phyloP scores from a whole-genome alignment of 2,888 invertebrate species.

The Ypsolopha scabrella region DNA sequence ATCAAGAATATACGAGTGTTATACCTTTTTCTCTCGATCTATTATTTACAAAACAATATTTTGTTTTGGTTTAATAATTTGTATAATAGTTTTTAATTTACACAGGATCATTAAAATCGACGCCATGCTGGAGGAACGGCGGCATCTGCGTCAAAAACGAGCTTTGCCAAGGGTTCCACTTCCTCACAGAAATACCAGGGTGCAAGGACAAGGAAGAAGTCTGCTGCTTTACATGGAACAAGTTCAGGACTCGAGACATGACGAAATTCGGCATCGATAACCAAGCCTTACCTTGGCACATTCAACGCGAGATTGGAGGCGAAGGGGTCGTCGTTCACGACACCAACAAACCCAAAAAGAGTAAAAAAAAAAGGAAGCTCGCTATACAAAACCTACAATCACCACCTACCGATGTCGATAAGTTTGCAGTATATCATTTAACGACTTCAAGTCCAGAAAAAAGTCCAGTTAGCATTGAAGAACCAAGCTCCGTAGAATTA shows the following conservation, averaged over 20 bases:
- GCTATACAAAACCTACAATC: conserved; percentile 2
- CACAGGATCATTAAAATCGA: conserved; percentile 39
- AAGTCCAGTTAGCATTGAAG: no score
- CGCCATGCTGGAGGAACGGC: conserved; percentile 45
- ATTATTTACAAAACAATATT: no score
- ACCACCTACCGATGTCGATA: no score
- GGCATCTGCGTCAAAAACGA: conserved; percentile 44
- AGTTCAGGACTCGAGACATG: conserved; percentile 30
- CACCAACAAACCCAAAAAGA: conserved; percentile 5
- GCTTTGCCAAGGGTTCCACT: conserved; percentile 36
- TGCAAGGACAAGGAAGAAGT: conserved; percentile 42
- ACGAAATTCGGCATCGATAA: conserved; percentile 28
- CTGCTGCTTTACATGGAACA: conserved; percentile 54
- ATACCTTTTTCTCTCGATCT: no score
- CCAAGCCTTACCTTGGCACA: conserved; percentile 33
- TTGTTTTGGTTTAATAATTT: no score
- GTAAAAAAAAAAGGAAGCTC: conserved; percentile 7
- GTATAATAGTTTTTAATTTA: no score
- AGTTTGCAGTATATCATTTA: no score
- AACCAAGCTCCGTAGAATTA: no score
- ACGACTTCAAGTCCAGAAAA: no score
- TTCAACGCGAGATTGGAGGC: conserved; percentile 28
- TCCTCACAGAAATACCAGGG: conserved; percentile 30
- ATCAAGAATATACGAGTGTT: no score
- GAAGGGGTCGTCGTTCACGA: conserved; percentile 26